Evolutionary conservation across 1,140 invertebrate species (phyloP).

Genomic region (Drosophila parabipectinata): DNA sequence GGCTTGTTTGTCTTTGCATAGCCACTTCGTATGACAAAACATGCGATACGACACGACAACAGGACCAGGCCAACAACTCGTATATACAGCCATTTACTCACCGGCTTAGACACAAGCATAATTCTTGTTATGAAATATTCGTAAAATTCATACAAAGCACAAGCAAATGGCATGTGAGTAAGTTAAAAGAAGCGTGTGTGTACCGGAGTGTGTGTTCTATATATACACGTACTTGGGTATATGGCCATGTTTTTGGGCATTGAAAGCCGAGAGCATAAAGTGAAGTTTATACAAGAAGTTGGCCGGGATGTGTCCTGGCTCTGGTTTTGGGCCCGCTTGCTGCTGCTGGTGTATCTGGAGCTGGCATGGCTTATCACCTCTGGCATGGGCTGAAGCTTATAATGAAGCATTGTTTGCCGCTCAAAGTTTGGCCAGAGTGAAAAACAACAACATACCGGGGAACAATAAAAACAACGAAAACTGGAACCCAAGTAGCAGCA

Average conservation of each 20-base stretch:
- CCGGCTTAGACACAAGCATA: constrained; percentile 48
- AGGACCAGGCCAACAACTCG: constrained; percentile 36
- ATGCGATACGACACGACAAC: constrained; percentile 72
- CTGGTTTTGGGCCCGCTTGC: not conserved
- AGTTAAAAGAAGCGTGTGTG: constrained; percentile 38
- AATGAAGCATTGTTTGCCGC: constrained; percentile 79
- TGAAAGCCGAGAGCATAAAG: constrained; percentile 69
- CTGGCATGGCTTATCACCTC: constrained; percentile 74
- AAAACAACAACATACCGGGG: constrained; percentile 53
- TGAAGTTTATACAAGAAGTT: constrained; percentile 77
- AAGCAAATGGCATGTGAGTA: constrained; percentile 63
- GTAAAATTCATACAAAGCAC: constrained; percentile 78
- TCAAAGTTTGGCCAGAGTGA: constrained; percentile 72
- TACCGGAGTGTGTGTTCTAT: not conserved
- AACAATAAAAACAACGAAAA: constrained; percentile 39
- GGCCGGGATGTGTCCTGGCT: constrained; percentile 8
- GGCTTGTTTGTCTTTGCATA: constrained; percentile 66
- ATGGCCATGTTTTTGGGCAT: constrained; percentile 29
- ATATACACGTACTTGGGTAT: constrained; percentile 2
- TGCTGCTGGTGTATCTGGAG: not conserved
- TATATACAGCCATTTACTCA: constrained; percentile 14
- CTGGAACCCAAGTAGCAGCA: constrained; percentile 18
- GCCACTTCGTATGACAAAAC: constrained; percentile 77
- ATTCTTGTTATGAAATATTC: constrained; percentile 79
- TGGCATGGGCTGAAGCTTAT: constrained; percentile 68